These are phyloP conservation scores for Fistularia tabacaria DNA, from an alignment of 2,797 vertebrate genomes.

Conservation along the genomic window DNA sequence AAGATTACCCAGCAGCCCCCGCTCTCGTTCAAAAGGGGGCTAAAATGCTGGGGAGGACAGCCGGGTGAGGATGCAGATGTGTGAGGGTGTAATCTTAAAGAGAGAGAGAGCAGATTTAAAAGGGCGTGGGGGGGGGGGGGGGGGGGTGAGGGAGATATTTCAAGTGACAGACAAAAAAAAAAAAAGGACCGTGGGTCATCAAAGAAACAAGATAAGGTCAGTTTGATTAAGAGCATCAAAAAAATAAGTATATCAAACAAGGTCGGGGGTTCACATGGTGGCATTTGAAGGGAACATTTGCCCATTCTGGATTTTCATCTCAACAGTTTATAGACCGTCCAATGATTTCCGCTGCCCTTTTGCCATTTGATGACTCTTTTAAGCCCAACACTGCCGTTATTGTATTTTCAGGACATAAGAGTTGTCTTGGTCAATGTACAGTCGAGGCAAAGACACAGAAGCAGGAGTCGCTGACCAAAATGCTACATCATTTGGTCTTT, in stretches of 20 bases:
- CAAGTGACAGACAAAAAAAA: conserved; percentile 9
- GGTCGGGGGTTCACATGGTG: conserved; percentile 14
- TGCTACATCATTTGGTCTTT: too few relatives aligned
- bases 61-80: conserved; percentile 15
- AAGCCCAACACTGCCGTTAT: too few relatives aligned
- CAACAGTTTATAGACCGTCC: background rate
- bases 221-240: conserved; percentile 13
- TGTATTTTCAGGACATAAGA: too few relatives aligned
- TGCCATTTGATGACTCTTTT: too few relatives aligned
- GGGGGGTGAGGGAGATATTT: conserved; percentile 21
- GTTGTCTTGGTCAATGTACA: too few relatives aligned
- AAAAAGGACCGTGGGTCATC: background rate
- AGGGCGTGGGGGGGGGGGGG: background rate
- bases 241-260: background rate
- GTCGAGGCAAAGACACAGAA: too few relatives aligned
- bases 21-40: background rate
- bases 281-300: conserved; percentile 12
- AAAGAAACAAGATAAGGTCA: conserved; percentile 1
- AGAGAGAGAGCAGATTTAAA: conserved; percentile 14
- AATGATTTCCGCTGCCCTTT: too few relatives aligned
- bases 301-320: conserved; percentile 8
- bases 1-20: conserved; percentile 54
- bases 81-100: conserved; percentile 22
- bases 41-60: conserved; percentile 3
- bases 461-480: too few relatives aligned